phyloP scores from a whole-genome alignment of 53 echinoderm and acorn worm species.

The Actinopyga echinites region DNA sequence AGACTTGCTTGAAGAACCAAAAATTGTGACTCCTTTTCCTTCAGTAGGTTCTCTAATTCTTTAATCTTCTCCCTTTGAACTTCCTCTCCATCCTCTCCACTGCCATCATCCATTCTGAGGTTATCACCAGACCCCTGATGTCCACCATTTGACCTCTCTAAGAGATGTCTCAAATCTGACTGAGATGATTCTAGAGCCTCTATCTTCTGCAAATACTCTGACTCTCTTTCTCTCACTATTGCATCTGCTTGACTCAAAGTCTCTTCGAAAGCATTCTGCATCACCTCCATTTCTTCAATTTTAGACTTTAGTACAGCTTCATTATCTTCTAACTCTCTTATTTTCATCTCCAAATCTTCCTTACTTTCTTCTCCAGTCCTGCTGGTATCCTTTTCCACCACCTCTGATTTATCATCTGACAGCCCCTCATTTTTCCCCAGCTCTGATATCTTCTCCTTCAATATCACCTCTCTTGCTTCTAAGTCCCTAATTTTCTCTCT shows the following conservation, averaged over 20 bases:
- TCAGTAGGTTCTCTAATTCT: constrained; percentile 31
- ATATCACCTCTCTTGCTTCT: constrained; percentile 57
- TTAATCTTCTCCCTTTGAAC: background rate
- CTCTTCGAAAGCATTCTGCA: constrained; percentile 83
- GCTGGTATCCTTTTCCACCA: background rate
- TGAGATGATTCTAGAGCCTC: constrained; percentile 73
- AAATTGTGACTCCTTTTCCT: constrained; percentile 39
- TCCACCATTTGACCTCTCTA: constrained; percentile 35
- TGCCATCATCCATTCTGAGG: no score
- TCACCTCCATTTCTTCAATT: constrained; percentile 74
- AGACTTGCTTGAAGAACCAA: constrained; percentile 8
- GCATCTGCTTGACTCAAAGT: constrained; percentile 85
- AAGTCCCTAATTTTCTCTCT: constrained; percentile 52
- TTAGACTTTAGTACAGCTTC: constrained; percentile 64
- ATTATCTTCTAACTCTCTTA: constrained; percentile 68
- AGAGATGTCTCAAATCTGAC: constrained; percentile 61
- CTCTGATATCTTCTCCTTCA: constrained; percentile 56
- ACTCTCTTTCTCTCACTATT: constrained; percentile 85
- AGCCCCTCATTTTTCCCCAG: background rate
- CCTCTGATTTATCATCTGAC: background rate
- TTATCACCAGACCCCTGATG: background rate
- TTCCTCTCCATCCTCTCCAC: background rate
- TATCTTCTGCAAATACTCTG: constrained; percentile 65
- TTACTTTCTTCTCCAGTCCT: background rate
- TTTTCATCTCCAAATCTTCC: constrained; percentile 20